Base-by-base conservation (phyloP, 2,888 invertebrate genomes). In the Mesorhabditis spiculigera region DNA sequence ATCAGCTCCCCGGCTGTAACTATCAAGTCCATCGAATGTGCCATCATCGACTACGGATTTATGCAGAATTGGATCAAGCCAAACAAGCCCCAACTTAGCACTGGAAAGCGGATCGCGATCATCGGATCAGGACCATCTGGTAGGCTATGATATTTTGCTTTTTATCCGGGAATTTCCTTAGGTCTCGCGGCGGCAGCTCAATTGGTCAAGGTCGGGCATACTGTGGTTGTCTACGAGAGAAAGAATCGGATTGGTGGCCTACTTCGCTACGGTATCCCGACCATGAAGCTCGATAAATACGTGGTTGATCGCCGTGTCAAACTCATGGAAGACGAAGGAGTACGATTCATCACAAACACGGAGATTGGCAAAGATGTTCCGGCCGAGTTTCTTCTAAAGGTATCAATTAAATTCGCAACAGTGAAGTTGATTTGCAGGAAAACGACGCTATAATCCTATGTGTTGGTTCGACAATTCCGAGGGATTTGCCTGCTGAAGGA, bases 11-110 rank as follows among this genome's bases (percentile, higher is more conserved):
- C 95, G 4, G 90, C 97, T 10, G 98, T 98, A 43, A 97, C 97
- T 74, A 98, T 98, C 87, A 98, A 98, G 89, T 95, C 95, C 87
- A 97, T 98, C 82, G 98, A 98, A 89, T 96, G 96, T 87, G 91
- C 96, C 70, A 98, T 98, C 87, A 96, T 98, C 81, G 98, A 98
- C 89, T 91, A 95, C 88, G 98, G 95, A 10, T 98, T 94, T 87
- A 94, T 95, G 86, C 91, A 92, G 87, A 95, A 95, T 4, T 85
- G 85, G 85, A 93, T 97, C 78, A 89, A 89, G 67, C 92, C 97
- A 0, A 91, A 93, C 87, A 90, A 91, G 50, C 95, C 95, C 0
- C 87, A 89, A 6, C 83, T 87, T 43, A 90, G 93, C 69, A 92
- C 93, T 58, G 93, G 92, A 13, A 92, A 92, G 82, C 90, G 90